phyloP scores from a whole-genome alignment of 1,140 invertebrate genomes.

The Zaprionus vittiger region DNA sequence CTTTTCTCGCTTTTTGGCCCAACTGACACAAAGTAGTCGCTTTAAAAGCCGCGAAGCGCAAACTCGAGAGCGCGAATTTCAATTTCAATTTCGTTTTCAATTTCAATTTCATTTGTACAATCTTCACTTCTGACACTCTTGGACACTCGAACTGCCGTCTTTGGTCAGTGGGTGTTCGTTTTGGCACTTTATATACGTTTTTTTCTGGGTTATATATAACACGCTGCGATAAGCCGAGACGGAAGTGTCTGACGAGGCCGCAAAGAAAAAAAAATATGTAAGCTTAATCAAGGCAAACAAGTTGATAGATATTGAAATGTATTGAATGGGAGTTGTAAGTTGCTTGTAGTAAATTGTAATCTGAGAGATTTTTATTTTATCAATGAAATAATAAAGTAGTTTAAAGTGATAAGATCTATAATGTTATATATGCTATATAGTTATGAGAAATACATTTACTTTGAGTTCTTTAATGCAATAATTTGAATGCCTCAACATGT shows the following conservation, averaged over 20 bases:
- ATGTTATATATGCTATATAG: too few relatives aligned
- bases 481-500: too few relatives aligned
- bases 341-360: neutral
- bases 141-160: slow-evolving; percentile 3
- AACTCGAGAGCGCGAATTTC: slow-evolving; percentile 8
- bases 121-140: slow-evolving; percentile 51
- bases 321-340: neutral
- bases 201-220: neutral
- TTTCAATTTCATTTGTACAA: slow-evolving; percentile 49
- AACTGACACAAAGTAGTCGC: slow-evolving; percentile 63
- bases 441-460: too few relatives aligned
- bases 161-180: neutral
- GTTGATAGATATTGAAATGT: neutral
- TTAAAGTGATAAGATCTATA: too few relatives aligned
- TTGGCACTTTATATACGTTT: slow-evolving; percentile 15
- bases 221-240: neutral
- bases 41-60: neutral
- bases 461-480: too few relatives aligned
- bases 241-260: neutral
- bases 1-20: slow-evolving; percentile 43
- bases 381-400: too few relatives aligned
- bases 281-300: neutral
- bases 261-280: neutral
- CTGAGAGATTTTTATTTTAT: neutral
- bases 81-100: slow-evolving; percentile 1